A percentile compares a stretch with the other conserved stretches of the same genome.
phyloP scores from a whole-genome alignment of 2,888 invertebrate species.

The Eubasilissa splendida region DNA sequence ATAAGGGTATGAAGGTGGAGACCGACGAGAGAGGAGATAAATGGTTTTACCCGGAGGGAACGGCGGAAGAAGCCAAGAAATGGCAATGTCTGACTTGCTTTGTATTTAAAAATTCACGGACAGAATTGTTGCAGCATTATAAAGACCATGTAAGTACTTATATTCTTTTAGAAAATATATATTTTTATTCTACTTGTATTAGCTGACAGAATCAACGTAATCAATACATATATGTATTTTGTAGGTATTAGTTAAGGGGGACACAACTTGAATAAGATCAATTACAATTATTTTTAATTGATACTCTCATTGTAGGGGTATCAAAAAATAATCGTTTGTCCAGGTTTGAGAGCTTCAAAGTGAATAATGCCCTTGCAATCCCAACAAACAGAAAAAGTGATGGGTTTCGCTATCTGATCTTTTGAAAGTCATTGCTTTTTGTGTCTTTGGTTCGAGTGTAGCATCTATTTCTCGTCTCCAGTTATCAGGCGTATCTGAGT shows the following conservation, averaged over 20 bases:
- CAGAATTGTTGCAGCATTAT: slow-evolving; percentile 63
- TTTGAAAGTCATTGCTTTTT: too few species aligned
- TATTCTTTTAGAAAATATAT: background rate
- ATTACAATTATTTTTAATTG: too few species aligned
- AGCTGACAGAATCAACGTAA: background rate
- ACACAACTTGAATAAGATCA: too few species aligned
- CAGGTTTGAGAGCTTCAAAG: too few species aligned
- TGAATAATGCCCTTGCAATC: too few species aligned
- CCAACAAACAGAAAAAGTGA: too few species aligned
- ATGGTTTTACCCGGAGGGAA: slow-evolving; percentile 45
- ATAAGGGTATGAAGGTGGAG: slow-evolving; percentile 14
- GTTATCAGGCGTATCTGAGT: too few species aligned
- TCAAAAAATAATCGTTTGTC: too few species aligned
- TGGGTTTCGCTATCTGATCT: too few species aligned
- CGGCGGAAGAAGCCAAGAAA: slow-evolving; percentile 50
- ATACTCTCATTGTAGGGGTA: too few species aligned
- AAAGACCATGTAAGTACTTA: slow-evolving; percentile 58
- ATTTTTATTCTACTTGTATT: background rate
- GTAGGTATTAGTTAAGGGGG: background rate
- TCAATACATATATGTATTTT: background rate
- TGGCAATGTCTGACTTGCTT: slow-evolving; percentile 63
- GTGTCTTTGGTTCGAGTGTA: too few species aligned
- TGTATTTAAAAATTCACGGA: slow-evolving; percentile 59
- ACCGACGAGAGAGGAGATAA: slow-evolving; percentile 28
- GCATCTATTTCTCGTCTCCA: too few species aligned